Evolutionary conservation across 2,113 vertebrate species (phyloP), one percentile per base, ranked within the genome.

Genomic region (Gavia stellata): DNA sequence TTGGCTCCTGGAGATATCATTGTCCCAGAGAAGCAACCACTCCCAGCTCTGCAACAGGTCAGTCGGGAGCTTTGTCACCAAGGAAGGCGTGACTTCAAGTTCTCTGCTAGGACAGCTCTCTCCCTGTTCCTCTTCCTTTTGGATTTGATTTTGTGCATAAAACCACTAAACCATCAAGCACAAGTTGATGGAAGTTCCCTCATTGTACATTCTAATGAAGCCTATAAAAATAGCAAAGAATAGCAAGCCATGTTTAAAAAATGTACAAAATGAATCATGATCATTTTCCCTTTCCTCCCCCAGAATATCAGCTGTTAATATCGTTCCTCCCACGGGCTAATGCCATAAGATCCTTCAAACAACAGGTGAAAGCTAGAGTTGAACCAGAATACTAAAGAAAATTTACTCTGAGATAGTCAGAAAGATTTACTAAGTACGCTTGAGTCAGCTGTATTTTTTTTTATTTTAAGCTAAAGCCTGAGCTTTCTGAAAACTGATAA

Each of bases 191-290:
- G 75, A 95, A 79, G 10, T 53, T 84, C 36, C 65, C 10, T 78
- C 2, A 0, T 17, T 17, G 3, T 63, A 29, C n/a, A 3, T 78
- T 80, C 29, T 50, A 79, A 68, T 47, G 66, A 87, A 89, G 17
- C 20, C 21, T 49, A 34, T 66, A 75, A 89, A 94, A 90, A 94
- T 53, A 94, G 86, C 21, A 89, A 92, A 88, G 74, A 93, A 86
- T 58, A 87, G 49, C 61, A 85, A 72, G 40, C 17, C 14, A 23
- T 90, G 87, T 91, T 65, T 4, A 9, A 89, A 55, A 75, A 40
- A 75, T 14, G 33, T n/a, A 90, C 42, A 63, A 66, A 95, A 80
- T 68, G 28, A 87, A 58, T 94, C 66, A 62, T 28, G 25, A 58
- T 88, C 0, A 50, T 95, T 93, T 96, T 94, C 36, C 55, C 53